Base-by-base conservation (phyloP, 2,888 invertebrate genomes). In the Drosophila flavopinicola region DNA sequence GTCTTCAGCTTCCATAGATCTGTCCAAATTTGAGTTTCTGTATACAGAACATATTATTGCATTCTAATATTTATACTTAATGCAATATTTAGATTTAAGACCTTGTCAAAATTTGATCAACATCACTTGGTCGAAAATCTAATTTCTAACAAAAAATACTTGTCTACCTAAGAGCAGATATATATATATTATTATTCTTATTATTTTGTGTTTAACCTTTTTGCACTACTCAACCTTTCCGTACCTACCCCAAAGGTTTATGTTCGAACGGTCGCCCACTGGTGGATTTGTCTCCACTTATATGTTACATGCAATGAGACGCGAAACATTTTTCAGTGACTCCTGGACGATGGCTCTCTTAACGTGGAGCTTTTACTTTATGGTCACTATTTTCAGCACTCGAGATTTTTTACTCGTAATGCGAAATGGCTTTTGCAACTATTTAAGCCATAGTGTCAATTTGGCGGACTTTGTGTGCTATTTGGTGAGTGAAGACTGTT, bases 221-320 rank as follows among this genome's bases (percentile, higher is more conserved):
- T n/a, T n/a, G n/a, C n/a, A n/a, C n/a, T n/a, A n/a, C n/a, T n/a
- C n/a, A n/a, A 20, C 20, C 20, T 20, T 3, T 3, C 20, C 2
- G 20, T 20, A 4, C 2, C 2, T 20, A 5, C 7, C 6, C 1
- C 10, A 2, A 33, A 57, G 57, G 10, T 25, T 57, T 4, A 1
- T 27, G 5, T 17, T 57, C 11, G 72, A 73, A 29, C 23, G n/a
- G 6, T 6, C 59, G 1, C 29, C 49, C 3, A 47, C 45, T 1
- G 68, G 73, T 9, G 49, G 41, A 5, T n/a, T 58, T 3, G 3
- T 60, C 6, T 32, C 68, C 10, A 45, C 32, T 6, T 23, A 17
- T 20, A 0, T 0, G 2, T 13, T 56, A 5, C 30, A 24, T 9
- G 17, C 20, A 1, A 10, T 72, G 1, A 35, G 39, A 1, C 24